phyloP scores from a whole-genome alignment of 2,888 invertebrate genomes.

The Chironomus tentans region DNA sequence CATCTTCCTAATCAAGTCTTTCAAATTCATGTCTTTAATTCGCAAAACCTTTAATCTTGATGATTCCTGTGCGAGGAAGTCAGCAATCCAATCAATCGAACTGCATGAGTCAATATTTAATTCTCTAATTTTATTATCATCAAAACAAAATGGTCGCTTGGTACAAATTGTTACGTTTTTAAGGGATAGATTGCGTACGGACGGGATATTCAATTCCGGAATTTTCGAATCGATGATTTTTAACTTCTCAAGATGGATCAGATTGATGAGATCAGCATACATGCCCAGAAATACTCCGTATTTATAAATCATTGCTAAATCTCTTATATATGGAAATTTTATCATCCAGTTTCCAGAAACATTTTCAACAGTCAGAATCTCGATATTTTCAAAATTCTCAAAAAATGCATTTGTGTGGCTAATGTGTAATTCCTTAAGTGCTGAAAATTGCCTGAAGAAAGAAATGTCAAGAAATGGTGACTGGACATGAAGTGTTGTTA shows the following conservation, averaged over 20 bases:
- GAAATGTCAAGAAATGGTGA: background rate
- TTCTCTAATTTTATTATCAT: background rate
- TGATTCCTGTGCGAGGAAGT: background rate
- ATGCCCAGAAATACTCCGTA: background rate
- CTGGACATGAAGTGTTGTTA: background rate
- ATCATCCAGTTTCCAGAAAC: background rate
- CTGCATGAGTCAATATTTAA: background rate
- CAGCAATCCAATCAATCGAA: background rate
- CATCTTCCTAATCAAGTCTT: background rate
- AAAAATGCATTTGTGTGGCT: background rate
- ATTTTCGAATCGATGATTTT: background rate
- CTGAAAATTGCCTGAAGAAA: background rate
- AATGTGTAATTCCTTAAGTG: background rate
- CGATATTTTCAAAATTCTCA: background rate
- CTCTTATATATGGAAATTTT: background rate
- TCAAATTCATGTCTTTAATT: background rate
- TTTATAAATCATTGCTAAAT: background rate
- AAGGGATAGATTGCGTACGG: background rate
- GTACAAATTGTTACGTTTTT: background rate
- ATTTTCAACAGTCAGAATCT: background rate
- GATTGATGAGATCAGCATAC: background rate
- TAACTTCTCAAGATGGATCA: background rate
- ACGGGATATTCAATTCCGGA: background rate
- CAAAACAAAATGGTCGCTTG: background rate
- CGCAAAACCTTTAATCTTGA: background rate